Percentiles rank a stretch among this genome's conserved stretches.
These are phyloP conservation scores for Heliocidaris erythrogramma DNA, from an alignment of 35 echinoderm and acorn worm species.

Conservation along the genomic window DNA sequence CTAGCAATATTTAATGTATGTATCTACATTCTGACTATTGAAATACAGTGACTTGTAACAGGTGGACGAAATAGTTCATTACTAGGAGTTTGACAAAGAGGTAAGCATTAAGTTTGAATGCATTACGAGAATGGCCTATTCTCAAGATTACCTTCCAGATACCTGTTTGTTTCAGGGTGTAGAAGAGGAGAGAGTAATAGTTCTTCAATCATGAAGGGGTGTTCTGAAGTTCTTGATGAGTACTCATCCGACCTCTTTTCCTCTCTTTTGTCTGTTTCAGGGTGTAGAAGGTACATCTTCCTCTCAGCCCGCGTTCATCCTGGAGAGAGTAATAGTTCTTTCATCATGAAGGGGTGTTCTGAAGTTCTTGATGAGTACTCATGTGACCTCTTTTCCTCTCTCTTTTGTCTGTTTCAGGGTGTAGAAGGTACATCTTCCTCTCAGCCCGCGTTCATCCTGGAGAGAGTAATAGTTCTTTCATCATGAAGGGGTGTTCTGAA, in stretches of 20 bases:
- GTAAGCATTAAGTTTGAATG: too few relatives aligned
- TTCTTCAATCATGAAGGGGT: constrained; percentile 96
- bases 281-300: constrained; percentile 75
- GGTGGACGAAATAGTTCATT: too few relatives aligned
- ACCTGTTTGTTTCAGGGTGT: not conserved
- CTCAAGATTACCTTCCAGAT: too few relatives aligned
- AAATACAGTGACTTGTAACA: too few relatives aligned
- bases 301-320: constrained; percentile 86
- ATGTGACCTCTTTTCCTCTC: not conserved
- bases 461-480: constrained; percentile 93
- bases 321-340: constrained; percentile 92
- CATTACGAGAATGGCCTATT: too few relatives aligned
- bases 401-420: constrained; percentile 17
- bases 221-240: constrained; percentile 81
- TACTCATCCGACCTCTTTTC: constrained; percentile 63
- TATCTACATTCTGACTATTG: too few relatives aligned
- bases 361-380: constrained; percentile 74
- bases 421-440: constrained; percentile 74
- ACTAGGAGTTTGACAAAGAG: too few relatives aligned
- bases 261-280: not conserved
- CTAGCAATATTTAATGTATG: too few relatives aligned
- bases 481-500: constrained; percentile 86
- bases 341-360: constrained; percentile 93
- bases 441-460: constrained; percentile 88
- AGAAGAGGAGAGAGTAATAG: constrained; percentile 89